These are phyloP conservation scores for Spialia ferax DNA, from an alignment of 2,888 invertebrate species.

Conservation along the genomic window DNA sequence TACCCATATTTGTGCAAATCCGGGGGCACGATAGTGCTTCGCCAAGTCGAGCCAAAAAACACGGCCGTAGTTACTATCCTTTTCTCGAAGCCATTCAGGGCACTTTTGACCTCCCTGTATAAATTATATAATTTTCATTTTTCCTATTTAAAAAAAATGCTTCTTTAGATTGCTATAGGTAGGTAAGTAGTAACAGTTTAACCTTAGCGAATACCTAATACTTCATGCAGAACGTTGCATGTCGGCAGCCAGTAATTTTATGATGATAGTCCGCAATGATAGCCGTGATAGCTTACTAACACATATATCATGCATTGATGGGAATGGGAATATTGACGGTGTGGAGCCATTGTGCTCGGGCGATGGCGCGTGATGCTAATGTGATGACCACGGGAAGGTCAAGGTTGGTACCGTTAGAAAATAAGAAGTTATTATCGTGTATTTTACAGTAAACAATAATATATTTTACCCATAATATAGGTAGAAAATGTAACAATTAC, in stretches of 20 bases:
- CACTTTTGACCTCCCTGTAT: too few relatives aligned
- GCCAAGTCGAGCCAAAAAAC: too few relatives aligned
- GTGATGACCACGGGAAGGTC: conserved; percentile 8
- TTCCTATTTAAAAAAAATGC: too few relatives aligned
- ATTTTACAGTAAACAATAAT: too few relatives aligned
- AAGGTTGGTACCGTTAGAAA: conserved; percentile 8
- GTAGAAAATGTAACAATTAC: too few relatives aligned
- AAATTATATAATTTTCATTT: too few relatives aligned
- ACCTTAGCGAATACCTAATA: conserved; percentile 8
- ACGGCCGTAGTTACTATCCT: too few relatives aligned
- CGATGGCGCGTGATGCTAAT: conserved; percentile 6
- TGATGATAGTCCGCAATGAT: neutral
- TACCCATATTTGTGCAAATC: too few relatives aligned
- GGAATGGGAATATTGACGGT: neutral
- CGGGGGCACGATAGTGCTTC: too few relatives aligned
- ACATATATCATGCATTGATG: conserved; percentile 13
- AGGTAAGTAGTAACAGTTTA: conserved; percentile 5
- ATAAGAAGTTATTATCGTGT: neutral
- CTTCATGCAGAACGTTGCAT: neutral
- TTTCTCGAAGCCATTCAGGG: too few relatives aligned
- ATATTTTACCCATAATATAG: too few relatives aligned
- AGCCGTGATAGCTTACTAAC: conserved; percentile 3
- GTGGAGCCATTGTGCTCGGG: neutral
- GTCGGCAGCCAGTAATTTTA: neutral
- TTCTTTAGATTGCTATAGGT: too few relatives aligned